Conservation (phyloP, 1,140 invertebrate species). For the Ceratina calcarata region DNA sequence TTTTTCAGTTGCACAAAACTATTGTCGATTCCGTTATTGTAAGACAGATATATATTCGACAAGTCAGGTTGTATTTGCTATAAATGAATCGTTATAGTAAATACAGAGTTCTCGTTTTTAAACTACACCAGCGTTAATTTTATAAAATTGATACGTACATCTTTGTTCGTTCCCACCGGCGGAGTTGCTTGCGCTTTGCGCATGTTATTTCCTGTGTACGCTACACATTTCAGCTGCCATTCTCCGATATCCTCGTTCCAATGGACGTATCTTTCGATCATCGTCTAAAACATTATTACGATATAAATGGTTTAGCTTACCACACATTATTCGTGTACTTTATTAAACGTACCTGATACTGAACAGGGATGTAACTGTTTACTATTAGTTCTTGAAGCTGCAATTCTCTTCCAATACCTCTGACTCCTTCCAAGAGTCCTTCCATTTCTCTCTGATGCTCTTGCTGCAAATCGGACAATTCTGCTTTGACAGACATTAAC, state of each 20-base stretch:
- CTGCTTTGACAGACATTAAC: constrained; percentile 90
- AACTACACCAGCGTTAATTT: not conserved
- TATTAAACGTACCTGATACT: constrained; percentile 86
- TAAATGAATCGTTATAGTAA: constrained; percentile 42
- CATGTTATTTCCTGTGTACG: constrained; percentile 99
- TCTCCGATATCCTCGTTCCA: constrained; percentile 99
- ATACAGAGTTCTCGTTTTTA: not conserved
- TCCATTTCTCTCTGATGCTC: constrained; percentile 99
- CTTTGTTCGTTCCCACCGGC: constrained; percentile 69
- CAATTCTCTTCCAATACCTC: constrained; percentile 94
- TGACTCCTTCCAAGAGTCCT: constrained; percentile 94
- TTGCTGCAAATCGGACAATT: constrained; percentile 92
- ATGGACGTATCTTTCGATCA: constrained; percentile 95
- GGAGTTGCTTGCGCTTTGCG: constrained; percentile 82
- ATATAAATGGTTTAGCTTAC: no score
- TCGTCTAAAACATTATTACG: constrained; percentile 82
- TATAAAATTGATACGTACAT: constrained; percentile 61
- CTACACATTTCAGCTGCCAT: constrained; percentile 98
- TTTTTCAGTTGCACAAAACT: constrained; percentile 73
- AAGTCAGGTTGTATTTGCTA: constrained; percentile 75
- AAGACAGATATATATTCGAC: constrained; percentile 78
- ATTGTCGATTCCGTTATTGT: constrained; percentile 72
- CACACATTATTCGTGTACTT: not conserved
- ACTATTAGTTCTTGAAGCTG: constrained; percentile 92
- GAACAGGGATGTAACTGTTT: constrained; percentile 94